Evolutionary conservation across 2,888 invertebrate species (phyloP), one percentile per base, ranked within the genome.

Genomic region (Patella depressa): DNA sequence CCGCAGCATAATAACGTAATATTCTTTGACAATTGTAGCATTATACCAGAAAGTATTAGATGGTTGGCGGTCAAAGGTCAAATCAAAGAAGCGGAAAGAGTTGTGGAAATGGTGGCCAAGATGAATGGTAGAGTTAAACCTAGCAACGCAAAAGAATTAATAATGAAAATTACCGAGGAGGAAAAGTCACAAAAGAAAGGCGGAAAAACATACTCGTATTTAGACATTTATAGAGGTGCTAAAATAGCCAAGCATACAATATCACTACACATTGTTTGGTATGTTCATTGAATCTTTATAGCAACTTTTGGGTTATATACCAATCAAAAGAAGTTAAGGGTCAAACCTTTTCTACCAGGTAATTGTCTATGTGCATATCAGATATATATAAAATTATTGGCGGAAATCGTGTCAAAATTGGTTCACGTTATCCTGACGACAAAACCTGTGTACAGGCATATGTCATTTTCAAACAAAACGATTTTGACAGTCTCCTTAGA

Each of bases 51-150:
- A 29, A 74, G 74, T 53, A 19, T 78, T 2, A 57, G 77, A 29
- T 74, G 74, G 74, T 53, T 72, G 29, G 72, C 69, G 4, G 75
- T 69, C 19, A 73, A 78, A 53, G 75, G 73, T 1, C 29, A 53
- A 69, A n/a, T 73, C 45, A n/a, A 73, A n/a, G 78, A 71, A 9
- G 75, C 72, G 17, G 78, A 78, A 53, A 0, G n/a, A 24, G 71
- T 65, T 53, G 59, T 74, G 53, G 70, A 78, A 17, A 72, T 19
- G 53, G 65, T 78, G 53, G 72, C 72, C 70, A 76, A 72, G 54
- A 73, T 72, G 65, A 76, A 76, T 72, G 72, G 72, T 14, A n/a
- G 75, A 14, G 34, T 14, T 19, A 53, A 59, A 59, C 15, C 65
- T 19, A 17, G 29, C 15, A 53, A 55, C 53, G 53, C 71, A 9